These are phyloP conservation scores for Hedya salicella DNA, from an alignment of 2,888 invertebrate genomes.

Conservation along the genomic window DNA sequence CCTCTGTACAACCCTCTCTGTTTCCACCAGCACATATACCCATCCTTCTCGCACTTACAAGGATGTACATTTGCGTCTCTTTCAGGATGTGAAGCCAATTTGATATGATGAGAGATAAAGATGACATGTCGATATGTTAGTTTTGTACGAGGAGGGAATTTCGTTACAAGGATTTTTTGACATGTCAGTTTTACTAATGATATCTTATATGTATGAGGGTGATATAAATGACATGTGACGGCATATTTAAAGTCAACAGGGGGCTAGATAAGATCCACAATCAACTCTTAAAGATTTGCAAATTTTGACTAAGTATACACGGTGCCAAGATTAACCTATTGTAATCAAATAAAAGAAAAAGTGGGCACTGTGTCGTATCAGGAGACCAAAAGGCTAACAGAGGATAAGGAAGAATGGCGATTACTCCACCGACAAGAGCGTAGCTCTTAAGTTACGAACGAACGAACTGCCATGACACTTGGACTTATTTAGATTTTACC, in stretches of 20 bases:
- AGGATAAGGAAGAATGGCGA: too few relatives aligned
- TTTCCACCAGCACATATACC: neutral
- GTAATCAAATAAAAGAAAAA: too few relatives aligned
- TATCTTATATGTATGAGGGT: slow-evolving; percentile 16
- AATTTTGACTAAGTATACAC: too few relatives aligned
- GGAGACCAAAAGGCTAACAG: too few relatives aligned
- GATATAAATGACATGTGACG: neutral
- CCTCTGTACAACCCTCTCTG: slow-evolving; percentile 10
- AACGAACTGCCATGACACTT: too few relatives aligned
- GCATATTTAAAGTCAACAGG: neutral
- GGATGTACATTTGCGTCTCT: slow-evolving; percentile 1
- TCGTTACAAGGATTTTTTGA: slow-evolving; percentile 13
- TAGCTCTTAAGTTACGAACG: too few relatives aligned
- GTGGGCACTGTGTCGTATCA: too few relatives aligned
- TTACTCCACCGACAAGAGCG: too few relatives aligned
- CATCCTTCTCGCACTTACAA: slow-evolving; percentile 10
- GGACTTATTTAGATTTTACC: too few relatives aligned
- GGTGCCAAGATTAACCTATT: too few relatives aligned
- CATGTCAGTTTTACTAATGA: slow-evolving; percentile 28
- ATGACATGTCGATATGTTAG: slow-evolving; percentile 36
- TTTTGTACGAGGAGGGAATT: slow-evolving; percentile 29
- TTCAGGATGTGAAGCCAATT: slow-evolving; percentile 40
- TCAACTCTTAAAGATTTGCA: too few relatives aligned
- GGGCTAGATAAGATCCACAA: too few relatives aligned
- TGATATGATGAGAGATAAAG: slow-evolving; percentile 39